A percentile compares a stretch with the other conserved stretches of the same genome.
Conservation (phyloP, 2,888 invertebrate genomes). For the Thelaira solivaga region DNA sequence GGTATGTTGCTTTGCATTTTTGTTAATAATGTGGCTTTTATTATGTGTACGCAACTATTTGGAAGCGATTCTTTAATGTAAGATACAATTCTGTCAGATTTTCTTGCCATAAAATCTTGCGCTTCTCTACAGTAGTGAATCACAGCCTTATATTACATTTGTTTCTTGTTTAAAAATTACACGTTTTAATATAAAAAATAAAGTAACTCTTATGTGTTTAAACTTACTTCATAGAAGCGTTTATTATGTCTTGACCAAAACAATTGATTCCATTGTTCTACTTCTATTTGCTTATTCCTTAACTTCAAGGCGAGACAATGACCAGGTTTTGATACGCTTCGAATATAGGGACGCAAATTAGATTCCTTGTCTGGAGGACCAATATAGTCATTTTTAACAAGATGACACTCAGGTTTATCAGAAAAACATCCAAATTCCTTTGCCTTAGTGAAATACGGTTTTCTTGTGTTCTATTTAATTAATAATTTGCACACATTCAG, state of each 20-base stretch:
- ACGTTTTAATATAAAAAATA: neutral
- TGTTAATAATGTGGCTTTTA: no score
- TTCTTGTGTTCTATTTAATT: no score
- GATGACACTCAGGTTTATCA: slow-evolving; percentile 70
- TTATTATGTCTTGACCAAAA: slow-evolving; percentile 91
- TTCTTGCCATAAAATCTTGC: no score
- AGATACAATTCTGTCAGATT: no score
- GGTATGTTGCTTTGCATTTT: no score
- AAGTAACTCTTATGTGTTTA: neutral
- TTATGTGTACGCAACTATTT: no score
- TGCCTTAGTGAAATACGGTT: no score
- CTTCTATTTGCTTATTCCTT: slow-evolving; percentile 82
- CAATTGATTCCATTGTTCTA: slow-evolving; percentile 89
- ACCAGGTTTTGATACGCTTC: slow-evolving; percentile 82
- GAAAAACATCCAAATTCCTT: slow-evolving; percentile 53
- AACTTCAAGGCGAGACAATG: slow-evolving; percentile 82
- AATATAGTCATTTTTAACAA: slow-evolving; percentile 72
- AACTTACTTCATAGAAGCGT: slow-evolving; percentile 83
- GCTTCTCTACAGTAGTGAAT: no score
- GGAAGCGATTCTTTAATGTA: no score
- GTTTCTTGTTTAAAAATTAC: no score
- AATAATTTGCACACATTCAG: no score
- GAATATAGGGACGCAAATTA: slow-evolving; percentile 85
- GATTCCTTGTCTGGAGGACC: slow-evolving; percentile 87
- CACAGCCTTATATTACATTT: no score